A percentile compares a stretch with the other conserved stretches of the same genome.
Evolutionary conservation across 2,113 vertebrate genomes (phyloP).

Genomic region (Cyanistes caeruleus): DNA sequence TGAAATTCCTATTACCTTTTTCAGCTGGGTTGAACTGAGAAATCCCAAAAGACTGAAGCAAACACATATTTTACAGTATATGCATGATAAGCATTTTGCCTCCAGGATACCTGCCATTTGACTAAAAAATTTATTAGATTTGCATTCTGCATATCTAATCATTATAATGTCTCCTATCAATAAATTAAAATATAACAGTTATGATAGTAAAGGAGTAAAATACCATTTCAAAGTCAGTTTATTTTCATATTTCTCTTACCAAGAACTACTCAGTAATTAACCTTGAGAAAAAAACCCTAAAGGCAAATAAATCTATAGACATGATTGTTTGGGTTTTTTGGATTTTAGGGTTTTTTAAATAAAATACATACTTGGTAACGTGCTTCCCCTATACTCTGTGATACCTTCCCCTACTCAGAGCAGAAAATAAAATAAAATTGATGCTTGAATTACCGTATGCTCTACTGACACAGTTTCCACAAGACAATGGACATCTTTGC

Average conservation of each 20-base stretch:
- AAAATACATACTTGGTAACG: background rate
- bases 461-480: background rate
- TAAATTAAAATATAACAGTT: background rate
- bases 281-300: background rate
- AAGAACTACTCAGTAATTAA: background rate
- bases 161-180: background rate
- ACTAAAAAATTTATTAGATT: slow-evolving; percentile 7
- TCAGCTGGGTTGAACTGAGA: background rate
- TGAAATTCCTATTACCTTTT: slow-evolving; percentile 36
- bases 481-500: rapidly evolving
- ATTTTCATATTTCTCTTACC: background rate
- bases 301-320: background rate
- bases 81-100: slow-evolving; percentile 37
- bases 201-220: background rate
- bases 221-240: background rate
- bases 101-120: background rate
- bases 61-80: background rate
- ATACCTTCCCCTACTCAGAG: background rate
- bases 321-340: background rate
- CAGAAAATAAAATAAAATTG: background rate
- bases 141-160: background rate
- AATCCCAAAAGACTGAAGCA: slow-evolving; percentile 28
- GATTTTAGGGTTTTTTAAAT: rapidly evolving
- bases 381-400: background rate
- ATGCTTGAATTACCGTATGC: background rate